Evolutionary conservation across 2,797 vertebrate species (phyloP), one percentile per base, ranked within the genome.

Genomic region (Adrianichthys oophorus): DNA sequence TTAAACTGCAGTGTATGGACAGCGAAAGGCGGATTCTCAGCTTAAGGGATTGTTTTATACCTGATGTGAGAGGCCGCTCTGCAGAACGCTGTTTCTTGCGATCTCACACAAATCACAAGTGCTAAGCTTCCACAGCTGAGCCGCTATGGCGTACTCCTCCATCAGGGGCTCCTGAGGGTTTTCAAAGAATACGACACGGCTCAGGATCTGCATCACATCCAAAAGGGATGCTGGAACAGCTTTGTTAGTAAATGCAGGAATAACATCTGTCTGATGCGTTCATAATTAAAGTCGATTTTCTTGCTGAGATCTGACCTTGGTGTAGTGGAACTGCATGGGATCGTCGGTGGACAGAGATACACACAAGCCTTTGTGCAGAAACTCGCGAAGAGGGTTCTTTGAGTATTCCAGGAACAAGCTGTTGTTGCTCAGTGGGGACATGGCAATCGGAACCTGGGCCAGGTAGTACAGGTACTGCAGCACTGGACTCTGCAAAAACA

Each of bases 401-500:
- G 97, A 96, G 83, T 99, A 99, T 84, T 98, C 91, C 60, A 98
- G 89, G 79, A 99, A 99, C 2, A 99, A 86, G 73, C 97, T 98
- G 88, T 99, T 98, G 90, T 99, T 98, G 87, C 97, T 99, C 49
- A 99, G 94, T 1, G 97, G 97, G 49, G 97, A 99, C 97, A 98
- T 99, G 66, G 97, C 97, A 46, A 99, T 98, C 15, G 97, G 97
- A 29, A 99, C 92, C 91, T 98, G 95, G 60, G 93, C 94, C 78
- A 99, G 92, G 79, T 98, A 99, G 89, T 95, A 98, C 68, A 98
- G 93, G 68, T 98, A 98, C 91, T 99, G 96, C 74, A 98, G 79
- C 62, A 98, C 96, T 1, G 97, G 97, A 84, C 96, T 98, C 97
- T 98, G 91, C 74, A 15, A 59, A 83, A 69, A 57, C 24, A 60